Evolutionary conservation across 2,797 vertebrate species (phyloP).

Genomic region (Crenichthys baileyi): DNA sequence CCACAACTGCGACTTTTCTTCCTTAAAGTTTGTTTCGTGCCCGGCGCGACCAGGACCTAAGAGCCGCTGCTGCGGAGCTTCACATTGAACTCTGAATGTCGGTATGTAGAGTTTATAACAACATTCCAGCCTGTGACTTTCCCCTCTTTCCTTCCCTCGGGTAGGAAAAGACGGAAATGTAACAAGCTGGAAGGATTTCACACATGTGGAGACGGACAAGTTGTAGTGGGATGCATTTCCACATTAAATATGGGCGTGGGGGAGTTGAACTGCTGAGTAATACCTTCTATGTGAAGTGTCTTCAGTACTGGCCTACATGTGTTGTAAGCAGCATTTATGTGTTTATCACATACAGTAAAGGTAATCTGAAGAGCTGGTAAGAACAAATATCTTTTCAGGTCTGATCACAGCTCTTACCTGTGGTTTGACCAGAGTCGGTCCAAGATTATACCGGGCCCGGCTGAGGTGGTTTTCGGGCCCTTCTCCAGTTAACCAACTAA

Average conservation of each 20-base stretch:
- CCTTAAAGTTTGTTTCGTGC: neutral
- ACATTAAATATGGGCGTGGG: neutral
- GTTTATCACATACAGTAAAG: neutral
- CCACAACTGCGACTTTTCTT: constrained; percentile 45
- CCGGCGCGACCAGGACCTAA: constrained; percentile 6
- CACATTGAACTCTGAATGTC: constrained; percentile 27
- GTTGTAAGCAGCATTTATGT: neutral
- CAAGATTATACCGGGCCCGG: neutral
- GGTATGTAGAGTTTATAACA: constrained; percentile 54
- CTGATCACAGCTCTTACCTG: constrained; percentile 33
- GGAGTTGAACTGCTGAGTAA: neutral
- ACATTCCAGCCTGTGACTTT: neutral
- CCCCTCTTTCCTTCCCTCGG: neutral
- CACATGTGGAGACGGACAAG: neutral
- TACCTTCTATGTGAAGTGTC: neutral
- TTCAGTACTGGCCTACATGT: neutral
- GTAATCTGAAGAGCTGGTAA: neutral
- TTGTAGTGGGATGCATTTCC: neutral
- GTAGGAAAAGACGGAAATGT: neutral
- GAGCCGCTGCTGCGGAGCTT: constrained; percentile 19
- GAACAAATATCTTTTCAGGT: constrained; percentile 22
- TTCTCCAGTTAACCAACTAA: neutral
- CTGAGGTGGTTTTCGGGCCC: neutral
- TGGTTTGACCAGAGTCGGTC: neutral
- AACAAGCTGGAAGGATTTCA: neutral